Conservation (phyloP, 2,888 invertebrate species). For the Lochmaea crataegi region DNA sequence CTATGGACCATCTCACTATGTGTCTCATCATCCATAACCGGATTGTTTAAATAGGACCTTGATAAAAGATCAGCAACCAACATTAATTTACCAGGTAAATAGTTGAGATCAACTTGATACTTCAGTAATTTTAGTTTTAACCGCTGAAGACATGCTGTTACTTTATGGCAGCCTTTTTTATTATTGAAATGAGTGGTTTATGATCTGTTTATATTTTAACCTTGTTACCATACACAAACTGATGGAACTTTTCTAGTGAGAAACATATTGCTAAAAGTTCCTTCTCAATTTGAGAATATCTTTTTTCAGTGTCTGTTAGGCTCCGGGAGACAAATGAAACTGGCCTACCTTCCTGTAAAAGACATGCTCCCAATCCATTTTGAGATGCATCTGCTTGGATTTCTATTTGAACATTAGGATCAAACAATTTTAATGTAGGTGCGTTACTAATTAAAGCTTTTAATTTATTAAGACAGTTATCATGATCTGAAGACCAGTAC, state of each 20-base stretch:
- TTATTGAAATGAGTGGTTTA: neutral
- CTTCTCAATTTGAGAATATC: too few species aligned
- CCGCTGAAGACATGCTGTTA: neutral
- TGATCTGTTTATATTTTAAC: neutral
- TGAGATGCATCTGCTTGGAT: too few species aligned
- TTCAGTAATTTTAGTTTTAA: neutral
- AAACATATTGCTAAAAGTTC: too few species aligned
- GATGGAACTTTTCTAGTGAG: too few species aligned
- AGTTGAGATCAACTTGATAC: too few species aligned
- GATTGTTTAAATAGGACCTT: neutral
- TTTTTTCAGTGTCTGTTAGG: too few species aligned
- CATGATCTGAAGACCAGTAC: neutral
- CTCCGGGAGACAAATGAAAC: too few species aligned
- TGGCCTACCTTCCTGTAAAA: too few species aligned
- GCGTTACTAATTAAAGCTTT: neutral
- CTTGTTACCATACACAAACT: too few species aligned
- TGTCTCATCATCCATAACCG: neutral
- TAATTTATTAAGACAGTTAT: neutral
- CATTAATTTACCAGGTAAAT: neutral
- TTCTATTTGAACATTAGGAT: too few species aligned
- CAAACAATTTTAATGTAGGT: neutral
- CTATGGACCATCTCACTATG: neutral
- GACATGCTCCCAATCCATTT: too few species aligned
- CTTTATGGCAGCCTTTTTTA: neutral
- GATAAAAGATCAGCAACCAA: neutral